Conservation (phyloP, 2,888 invertebrate species). For the Diachrysia chrysitis region DNA sequence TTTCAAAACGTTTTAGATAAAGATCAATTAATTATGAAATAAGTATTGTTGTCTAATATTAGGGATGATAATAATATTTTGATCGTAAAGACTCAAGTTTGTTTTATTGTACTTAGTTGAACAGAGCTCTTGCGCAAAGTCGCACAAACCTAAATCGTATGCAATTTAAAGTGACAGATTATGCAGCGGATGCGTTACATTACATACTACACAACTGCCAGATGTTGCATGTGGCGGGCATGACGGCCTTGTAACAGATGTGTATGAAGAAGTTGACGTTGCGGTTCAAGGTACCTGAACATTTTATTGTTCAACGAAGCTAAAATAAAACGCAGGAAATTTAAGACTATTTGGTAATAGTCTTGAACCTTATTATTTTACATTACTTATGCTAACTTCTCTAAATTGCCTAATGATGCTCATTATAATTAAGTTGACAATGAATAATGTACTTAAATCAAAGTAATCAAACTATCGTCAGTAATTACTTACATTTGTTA, state of each 20-base stretch:
- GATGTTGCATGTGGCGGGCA: conserved; percentile 39
- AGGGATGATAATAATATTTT: too few species aligned
- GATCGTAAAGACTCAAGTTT: too few species aligned
- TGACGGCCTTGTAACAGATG: conserved; percentile 70
- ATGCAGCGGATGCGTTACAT: conserved; percentile 49
- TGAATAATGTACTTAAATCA: neutral
- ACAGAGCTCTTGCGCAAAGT: neutral
- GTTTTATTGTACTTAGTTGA: too few species aligned
- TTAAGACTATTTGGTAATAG: neutral
- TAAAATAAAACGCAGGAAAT: neutral
- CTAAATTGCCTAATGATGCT: too few species aligned
- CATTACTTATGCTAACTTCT: neutral
- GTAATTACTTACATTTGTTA: neutral
- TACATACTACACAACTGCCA: conserved; percentile 9
- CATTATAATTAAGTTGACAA: neutral
- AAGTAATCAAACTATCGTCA: neutral
- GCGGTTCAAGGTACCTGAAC: conserved; percentile 51
- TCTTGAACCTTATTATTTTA: neutral
- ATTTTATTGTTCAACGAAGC: conserved; percentile 9
- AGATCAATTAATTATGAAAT: too few species aligned
- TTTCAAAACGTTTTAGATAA: too few species aligned
- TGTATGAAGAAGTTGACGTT: conserved; percentile 50
- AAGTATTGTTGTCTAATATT: too few species aligned
- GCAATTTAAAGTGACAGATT: conserved; percentile 37
- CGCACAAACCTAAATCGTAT: conserved; percentile 28